Percentiles rank a stretch among this genome's conserved stretches.
These are phyloP conservation scores for Cremastinae sp. DNA, from an alignment of 2,888 invertebrate species.

Conservation along the genomic window DNA sequence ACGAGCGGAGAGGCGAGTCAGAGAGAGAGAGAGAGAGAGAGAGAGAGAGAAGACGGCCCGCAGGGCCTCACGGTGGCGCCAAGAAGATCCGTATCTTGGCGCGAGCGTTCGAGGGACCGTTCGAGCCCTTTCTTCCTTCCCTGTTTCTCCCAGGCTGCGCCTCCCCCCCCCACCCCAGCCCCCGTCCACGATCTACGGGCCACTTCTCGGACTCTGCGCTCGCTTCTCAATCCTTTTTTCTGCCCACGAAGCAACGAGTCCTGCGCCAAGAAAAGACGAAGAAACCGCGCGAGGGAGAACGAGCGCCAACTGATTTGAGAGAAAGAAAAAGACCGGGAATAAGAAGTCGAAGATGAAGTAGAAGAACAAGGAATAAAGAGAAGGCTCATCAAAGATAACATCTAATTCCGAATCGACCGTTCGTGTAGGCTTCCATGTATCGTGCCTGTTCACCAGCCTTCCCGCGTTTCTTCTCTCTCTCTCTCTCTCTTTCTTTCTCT, in stretches of 20 bases:
- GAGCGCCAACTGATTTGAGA: constrained; percentile 55
- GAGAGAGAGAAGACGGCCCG: constrained; percentile 44
- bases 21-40: constrained; percentile 22
- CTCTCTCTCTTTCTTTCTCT: constrained; percentile 65
- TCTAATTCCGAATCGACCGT: constrained; percentile 78
- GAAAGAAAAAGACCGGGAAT: constrained; percentile 46
- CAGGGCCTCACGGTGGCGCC: constrained; percentile 78
- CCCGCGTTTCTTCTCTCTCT: constrained; percentile 67
- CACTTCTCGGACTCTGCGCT: constrained; percentile 24
- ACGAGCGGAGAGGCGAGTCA: constrained; percentile 50
- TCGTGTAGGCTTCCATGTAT: constrained; percentile 72
- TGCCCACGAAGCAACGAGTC: constrained; percentile 49
- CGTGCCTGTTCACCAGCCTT: constrained; percentile 66
- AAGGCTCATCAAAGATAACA: constrained; percentile 79
- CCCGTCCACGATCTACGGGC: constrained; percentile 10
- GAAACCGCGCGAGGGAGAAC: constrained; percentile 38
- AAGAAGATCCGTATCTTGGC: constrained; percentile 79
- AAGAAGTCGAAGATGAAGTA: constrained; percentile 36
- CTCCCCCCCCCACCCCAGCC: constrained; percentile 25
- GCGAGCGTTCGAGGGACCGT: constrained; percentile 68
- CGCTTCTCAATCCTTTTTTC: constrained; percentile 42
- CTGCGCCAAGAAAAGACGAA: constrained; percentile 24
- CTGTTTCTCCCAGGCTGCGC: constrained; percentile 11
- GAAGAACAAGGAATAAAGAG: constrained; percentile 62
- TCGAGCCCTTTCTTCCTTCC: constrained; percentile 49